Conservation (phyloP, 2,113 vertebrate species). For the Cynocephalus volans region DNA sequence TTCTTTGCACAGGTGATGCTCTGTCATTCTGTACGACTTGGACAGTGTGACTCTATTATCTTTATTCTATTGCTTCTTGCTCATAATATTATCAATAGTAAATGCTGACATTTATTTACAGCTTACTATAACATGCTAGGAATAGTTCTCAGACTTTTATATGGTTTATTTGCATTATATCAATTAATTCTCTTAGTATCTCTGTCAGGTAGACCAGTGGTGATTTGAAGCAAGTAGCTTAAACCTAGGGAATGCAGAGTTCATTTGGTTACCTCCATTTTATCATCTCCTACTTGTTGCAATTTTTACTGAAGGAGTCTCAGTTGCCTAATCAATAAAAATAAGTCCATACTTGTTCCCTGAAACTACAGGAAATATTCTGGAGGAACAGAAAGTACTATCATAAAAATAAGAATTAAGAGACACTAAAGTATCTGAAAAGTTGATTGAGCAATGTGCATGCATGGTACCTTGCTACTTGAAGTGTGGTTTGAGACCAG, state of each 20-base stretch:
- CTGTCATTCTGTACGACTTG: background rate
- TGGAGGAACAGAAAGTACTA: background rate
- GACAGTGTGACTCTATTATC: background rate
- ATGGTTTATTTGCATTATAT: background rate
- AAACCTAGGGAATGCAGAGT: background rate
- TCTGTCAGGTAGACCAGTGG: background rate
- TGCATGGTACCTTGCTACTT: fast-evolving
- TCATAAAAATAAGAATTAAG: background rate
- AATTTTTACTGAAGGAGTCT: background rate
- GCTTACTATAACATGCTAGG: background rate
- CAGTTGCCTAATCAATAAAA: background rate
- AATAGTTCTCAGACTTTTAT: background rate
- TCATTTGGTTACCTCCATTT: no score
- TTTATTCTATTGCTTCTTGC: background rate
- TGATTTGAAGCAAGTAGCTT: background rate
- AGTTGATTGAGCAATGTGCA: background rate
- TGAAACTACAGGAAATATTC: background rate
- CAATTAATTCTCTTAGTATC: background rate
- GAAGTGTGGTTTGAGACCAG: background rate
- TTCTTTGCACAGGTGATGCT: background rate
- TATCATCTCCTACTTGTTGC: background rate
- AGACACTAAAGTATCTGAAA: background rate
- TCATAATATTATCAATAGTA: background rate
- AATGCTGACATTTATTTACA: background rate
- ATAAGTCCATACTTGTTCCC: background rate